phyloP scores from a whole-genome alignment of 2,888 invertebrate genomes.

The Eupithecia centaureata region DNA sequence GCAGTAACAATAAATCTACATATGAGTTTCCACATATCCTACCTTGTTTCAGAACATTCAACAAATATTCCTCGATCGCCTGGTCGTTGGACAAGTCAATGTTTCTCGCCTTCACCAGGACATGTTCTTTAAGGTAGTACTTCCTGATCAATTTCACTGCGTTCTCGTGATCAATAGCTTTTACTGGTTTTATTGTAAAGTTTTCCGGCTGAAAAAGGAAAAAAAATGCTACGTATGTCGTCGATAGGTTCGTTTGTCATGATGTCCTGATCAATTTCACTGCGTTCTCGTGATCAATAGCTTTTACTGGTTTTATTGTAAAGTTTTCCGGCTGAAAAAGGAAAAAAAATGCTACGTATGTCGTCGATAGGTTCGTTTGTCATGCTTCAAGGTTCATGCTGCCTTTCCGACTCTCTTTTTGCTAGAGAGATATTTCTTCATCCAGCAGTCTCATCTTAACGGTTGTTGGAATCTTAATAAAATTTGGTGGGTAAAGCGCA shows the following conservation, averaged over 20 bases:
- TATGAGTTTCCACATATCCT: not conserved
- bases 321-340: constrained; percentile 57
- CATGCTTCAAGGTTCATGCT: no score
- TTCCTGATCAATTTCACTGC: constrained; percentile 64
- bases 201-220: constrained; percentile 54
- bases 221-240: no score
- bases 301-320: constrained; percentile 51
- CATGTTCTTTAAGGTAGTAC: constrained; percentile 67
- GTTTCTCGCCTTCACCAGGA: constrained; percentile 63
- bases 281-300: constrained; percentile 54
- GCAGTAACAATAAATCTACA: no score
- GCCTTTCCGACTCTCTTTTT: no score
- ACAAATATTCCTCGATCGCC: constrained; percentile 70
- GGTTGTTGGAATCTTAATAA: no score
- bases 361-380: no score
- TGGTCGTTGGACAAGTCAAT: constrained; percentile 65
- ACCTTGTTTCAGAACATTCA: constrained; percentile 72
- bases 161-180: constrained; percentile 50
- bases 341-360: no score
- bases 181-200: constrained; percentile 55
- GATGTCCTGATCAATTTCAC: constrained; percentile 64
- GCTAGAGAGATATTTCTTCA: no score
- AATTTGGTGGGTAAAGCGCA: no score
- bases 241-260: no score
- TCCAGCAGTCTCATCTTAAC: no score